phyloP scores from a whole-genome alignment of 30 jellyfish, hydroid and myxozoan species.

The Phacellophora camtschatica region DNA sequence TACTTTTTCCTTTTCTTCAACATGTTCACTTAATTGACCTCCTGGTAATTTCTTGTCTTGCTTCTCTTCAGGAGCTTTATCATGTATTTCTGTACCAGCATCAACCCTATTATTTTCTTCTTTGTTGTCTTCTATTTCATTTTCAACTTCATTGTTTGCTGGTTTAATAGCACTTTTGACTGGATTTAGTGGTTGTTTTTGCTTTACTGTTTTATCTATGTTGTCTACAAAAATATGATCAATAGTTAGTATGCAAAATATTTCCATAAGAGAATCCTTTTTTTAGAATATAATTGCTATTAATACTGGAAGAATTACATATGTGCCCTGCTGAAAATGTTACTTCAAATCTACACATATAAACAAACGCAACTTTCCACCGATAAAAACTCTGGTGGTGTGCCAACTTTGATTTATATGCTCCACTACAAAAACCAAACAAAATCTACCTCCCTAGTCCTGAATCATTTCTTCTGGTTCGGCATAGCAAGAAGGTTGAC shows the following conservation, averaged over 20 bases:
- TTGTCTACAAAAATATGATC: neutral
- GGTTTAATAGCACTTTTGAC: neutral
- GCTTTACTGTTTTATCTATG: neutral
- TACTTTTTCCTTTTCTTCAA: neutral
- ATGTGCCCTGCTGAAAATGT: too few species aligned
- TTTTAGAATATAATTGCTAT: too few species aligned
- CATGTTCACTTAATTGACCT: neutral
- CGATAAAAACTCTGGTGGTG: too few species aligned
- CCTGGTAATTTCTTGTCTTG: neutral
- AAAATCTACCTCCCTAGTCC: too few species aligned
- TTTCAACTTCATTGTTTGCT: neutral
- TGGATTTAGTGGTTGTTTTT: neutral
- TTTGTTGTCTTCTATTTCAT: neutral
- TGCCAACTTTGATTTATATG: too few species aligned
- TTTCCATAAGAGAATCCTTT: too few species aligned
- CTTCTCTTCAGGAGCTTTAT: neutral
- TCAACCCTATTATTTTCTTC: neutral
- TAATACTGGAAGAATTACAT: too few species aligned
- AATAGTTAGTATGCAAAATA: neutral
- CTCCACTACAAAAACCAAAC: too few species aligned
- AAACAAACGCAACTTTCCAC: too few species aligned
- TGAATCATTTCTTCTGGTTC: too few species aligned
- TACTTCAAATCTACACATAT: too few species aligned
- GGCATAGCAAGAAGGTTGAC: too few species aligned
- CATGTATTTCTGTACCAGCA: neutral